Base-by-base conservation (phyloP, 2,888 invertebrate species). In the Lordiphosa andalusiaca region DNA sequence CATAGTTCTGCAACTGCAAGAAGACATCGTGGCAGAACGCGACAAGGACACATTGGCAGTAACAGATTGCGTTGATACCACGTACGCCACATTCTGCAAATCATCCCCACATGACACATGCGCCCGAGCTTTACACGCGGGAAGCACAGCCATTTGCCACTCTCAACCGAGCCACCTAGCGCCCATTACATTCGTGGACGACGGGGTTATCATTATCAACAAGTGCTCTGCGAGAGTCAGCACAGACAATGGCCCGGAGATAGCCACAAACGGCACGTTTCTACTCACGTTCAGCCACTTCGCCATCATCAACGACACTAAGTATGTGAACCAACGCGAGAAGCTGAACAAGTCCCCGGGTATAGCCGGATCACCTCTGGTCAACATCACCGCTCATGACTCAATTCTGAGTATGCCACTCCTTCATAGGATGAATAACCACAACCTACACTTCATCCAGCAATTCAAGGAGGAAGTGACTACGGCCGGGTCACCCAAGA, bases 21-120 rank as follows among this genome's bases (percentile, higher is more conserved):
- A n/a, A 33, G 30, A 52, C 21, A 39, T 5, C 3, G 44, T 40
- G 4, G 44, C 51, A 7, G 51, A 57, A 23, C 40, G 46, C 38
- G 44, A 44, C 13, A 44, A 35, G 6, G 6, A 25, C 2, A 23
- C 41, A 7, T 9, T 30, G 33, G 38, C 46, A 0, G 52, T 57
- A 13, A 37, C 19, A 12, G 23, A 52, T 33, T 52, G 38, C 39
- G 0, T 33, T 3, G 38, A n/a, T 2, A 52, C 51, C 42, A 44
- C 37, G 13, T 33, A 10, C 21, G 38, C 46, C 36, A 44, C 51
- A 0, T 38, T 46, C 12, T 57, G 52, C 19, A 40, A 52, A 5
- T 19, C 6, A 25, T 37, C 56, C 4, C 4, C 23, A n/a, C 41
- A 51, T 13, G 7, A 38, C 19, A 46, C 39, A 4, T 51, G 50